Base-by-base conservation (phyloP, 2,113 vertebrate genomes). In the Speoplatyrhinus poulsoni region DNA sequence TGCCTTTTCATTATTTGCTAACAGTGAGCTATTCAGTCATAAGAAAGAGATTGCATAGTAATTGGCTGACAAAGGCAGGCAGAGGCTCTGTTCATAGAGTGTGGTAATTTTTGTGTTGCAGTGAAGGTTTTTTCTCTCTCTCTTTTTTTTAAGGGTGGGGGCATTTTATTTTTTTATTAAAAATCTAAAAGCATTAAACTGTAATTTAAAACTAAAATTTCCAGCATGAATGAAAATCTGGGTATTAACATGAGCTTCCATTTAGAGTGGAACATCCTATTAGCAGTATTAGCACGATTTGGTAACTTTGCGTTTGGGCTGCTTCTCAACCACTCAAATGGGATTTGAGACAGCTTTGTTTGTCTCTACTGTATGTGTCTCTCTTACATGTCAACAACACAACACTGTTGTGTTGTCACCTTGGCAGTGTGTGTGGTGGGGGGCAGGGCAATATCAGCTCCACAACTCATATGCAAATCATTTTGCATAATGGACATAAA, bases 1-100 rank as follows among this genome's bases (percentile, higher is more conserved):
- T 97, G 95, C 95, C 96, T 98, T 98, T 97, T 96, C 95, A 96
- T 98, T 98, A 97, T 98, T 98, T 98, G 95, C 96, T 96, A 97
- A 96, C 96, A 95, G 94, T 96, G 95, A 95, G 95, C 95, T 96
- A 96, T 96, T 96, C 96, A 96, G 96, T 98, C 95, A 94, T 95
- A 95, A 95, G 95, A 95, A 96, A 97, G 92, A 94, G 92, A 97
- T 96, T 95, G 95, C 95, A 93, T 94, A 95, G 95, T 98, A 97
- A 99, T 98, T 98, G 95, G 93, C 92, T 96, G 94, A 97, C 97
- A 98, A 97, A 96, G 93, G 95, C 93, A 96, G 93, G 94, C 95
- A 92, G 92, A 93, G 85, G 90, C 94, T 92, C 93, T 95, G 94
- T 96, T 96, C 94, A 92, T 93, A 91, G 93, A 94, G 92, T 91